Percentiles rank a stretch among this genome's conserved stretches.
Conservation (phyloP, 2,797 vertebrate genomes). For the Enteromius thamalakanensis region DNA sequence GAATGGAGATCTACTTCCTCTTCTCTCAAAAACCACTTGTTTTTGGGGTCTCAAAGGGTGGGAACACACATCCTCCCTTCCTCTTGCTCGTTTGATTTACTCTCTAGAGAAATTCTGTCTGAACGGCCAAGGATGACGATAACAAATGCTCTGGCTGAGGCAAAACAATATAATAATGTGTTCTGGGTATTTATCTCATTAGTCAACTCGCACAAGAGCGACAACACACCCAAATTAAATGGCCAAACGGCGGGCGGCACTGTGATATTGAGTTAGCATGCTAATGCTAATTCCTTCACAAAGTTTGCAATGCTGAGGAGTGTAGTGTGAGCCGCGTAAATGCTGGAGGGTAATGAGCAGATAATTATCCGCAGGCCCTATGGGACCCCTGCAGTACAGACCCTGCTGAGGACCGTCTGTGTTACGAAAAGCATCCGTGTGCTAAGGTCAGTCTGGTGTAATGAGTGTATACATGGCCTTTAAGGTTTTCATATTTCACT, state of each 20-base stretch:
- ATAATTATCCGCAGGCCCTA: constrained; percentile 25
- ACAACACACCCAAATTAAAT: constrained; percentile 19
- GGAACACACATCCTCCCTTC: background rate
- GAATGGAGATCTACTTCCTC: constrained; percentile 14
- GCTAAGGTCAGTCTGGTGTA: constrained; percentile 32
- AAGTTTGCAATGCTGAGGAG: constrained; percentile 3
- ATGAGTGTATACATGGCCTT: constrained; percentile 36
- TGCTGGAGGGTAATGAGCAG: constrained; percentile 37
- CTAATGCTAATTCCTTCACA: constrained; percentile 38
- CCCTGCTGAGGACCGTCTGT: constrained; percentile 18
- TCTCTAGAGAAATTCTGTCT: constrained; percentile 49
- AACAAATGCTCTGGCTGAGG: constrained; percentile 47
- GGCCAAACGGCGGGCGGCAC: background rate
- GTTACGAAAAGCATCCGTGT: constrained; percentile 13
- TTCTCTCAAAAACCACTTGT: constrained; percentile 27
- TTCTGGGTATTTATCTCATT: constrained; percentile 55
- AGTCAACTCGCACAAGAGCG: constrained; percentile 28
- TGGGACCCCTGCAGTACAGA: constrained; percentile 33
- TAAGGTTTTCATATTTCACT: constrained; percentile 19
- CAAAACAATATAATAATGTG: constrained; percentile 52
- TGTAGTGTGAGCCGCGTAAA: constrained; percentile 5
- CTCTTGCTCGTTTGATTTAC: constrained; percentile 13
- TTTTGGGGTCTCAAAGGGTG: constrained; percentile 31
- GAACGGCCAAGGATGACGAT: constrained; percentile 49
- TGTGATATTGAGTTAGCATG: constrained; percentile 28